A percentile compares a stretch with the other conserved stretches of the same genome.
phyloP scores from a whole-genome alignment of 2,797 vertebrate genomes.

The Lycodopsis pacificus region DNA sequence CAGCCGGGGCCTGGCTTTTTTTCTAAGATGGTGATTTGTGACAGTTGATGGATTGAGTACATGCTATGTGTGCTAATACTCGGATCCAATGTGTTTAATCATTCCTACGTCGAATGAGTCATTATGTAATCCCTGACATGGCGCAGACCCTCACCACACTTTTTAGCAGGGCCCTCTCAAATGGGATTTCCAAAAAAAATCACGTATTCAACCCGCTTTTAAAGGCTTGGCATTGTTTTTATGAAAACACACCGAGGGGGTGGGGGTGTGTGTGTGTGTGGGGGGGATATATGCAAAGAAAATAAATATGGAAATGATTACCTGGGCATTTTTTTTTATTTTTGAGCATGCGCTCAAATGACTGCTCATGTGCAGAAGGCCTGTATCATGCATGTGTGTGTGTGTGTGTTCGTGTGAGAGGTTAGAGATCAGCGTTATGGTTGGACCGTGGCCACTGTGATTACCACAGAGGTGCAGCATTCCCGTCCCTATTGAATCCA shows the following conservation, averaged over 20 bases:
- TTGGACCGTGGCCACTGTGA: constrained; percentile 69
- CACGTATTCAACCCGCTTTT: constrained; percentile 53
- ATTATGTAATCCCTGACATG: constrained; percentile 20
- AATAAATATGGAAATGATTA: constrained; percentile 75
- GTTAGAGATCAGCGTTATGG: constrained; percentile 59
- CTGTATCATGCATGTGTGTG: constrained; percentile 4
- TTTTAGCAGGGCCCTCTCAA: constrained; percentile 28
- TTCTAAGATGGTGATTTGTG: constrained; percentile 53
- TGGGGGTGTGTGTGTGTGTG: neutral
- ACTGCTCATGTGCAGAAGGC: constrained; percentile 13
- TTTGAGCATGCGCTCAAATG: constrained; percentile 24
- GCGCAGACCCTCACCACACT: too few relatives aligned
- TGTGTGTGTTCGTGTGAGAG: constrained; percentile 14
- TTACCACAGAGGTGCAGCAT: constrained; percentile 66
- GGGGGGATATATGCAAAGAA: constrained; percentile 57
- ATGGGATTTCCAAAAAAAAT: constrained; percentile 58
- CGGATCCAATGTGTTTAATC: constrained; percentile 58
- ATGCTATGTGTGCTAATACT: constrained; percentile 61
- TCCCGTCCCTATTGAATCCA: constrained; percentile 56
- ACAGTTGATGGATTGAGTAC: constrained; percentile 57
- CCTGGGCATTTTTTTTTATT: constrained; percentile 40
- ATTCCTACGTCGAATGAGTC: constrained; percentile 52
- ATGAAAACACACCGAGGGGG: constrained; percentile 45
- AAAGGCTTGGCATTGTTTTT: constrained; percentile 64
- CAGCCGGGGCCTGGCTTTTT: constrained; percentile 31